Evolutionary conservation across 2,797 vertebrate species (phyloP).

Genomic region (Atherinosoma microstoma): DNA sequence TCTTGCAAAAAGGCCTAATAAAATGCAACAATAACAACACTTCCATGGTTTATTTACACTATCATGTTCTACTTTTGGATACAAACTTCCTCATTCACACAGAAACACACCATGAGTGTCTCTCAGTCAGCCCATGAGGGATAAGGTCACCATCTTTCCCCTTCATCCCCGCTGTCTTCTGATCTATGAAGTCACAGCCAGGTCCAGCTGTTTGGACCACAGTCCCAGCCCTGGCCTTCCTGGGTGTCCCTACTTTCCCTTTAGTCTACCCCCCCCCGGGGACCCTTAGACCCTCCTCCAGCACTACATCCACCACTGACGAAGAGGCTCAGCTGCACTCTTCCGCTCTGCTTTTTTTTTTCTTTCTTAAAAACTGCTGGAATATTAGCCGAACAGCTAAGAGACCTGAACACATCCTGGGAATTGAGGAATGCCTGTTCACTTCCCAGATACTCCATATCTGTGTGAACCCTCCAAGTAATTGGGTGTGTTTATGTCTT

Average conservation of each 20-base stretch:
- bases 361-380: conserved; percentile 64
- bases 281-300: conserved; percentile 72
- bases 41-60: not conserved
- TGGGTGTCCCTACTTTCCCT: conserved; percentile 71
- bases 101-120: not conserved
- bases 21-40: not conserved
- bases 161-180: conserved; percentile 29
- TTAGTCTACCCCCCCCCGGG: conserved; percentile 42
- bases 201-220: conserved; percentile 80
- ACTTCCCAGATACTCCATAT: conserved; percentile 64
- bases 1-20: not conserved
- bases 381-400: conserved; percentile 60
- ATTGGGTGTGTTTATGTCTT: conserved; percentile 22
- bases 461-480: conserved; percentile 59
- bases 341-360: conserved; percentile 35
- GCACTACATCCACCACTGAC: conserved; percentile 55
- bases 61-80: not conserved
- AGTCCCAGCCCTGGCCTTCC: conserved; percentile 62
- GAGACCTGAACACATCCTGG: conserved; percentile 68
- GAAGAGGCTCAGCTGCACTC: conserved; percentile 69
- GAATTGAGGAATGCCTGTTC: conserved; percentile 71
- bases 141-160: conserved; percentile 33
- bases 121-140: conserved; percentile 18
- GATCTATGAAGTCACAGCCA: conserved; percentile 67
- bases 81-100: conserved; percentile 2